Percentiles rank a stretch among this genome's conserved stretches.
Conservation (phyloP, 2,888 invertebrate genomes). For the Ypsolopha sequella region DNA sequence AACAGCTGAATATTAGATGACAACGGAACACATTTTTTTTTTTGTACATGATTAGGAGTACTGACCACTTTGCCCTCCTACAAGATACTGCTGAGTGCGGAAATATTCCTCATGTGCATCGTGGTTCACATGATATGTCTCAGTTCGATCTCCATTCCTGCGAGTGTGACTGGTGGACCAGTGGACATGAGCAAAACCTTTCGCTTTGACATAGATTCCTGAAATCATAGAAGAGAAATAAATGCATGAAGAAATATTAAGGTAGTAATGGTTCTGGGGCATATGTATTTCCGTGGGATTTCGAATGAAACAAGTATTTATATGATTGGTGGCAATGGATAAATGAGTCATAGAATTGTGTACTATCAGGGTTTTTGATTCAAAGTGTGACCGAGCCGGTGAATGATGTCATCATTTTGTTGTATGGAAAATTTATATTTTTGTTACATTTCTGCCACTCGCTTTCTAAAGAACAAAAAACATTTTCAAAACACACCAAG, state of each 20-base stretch:
- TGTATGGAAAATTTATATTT: too few relatives aligned
- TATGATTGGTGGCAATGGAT: too few relatives aligned
- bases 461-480: too few relatives aligned
- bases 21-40: neutral
- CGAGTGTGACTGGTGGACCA: slow-evolving; percentile 46
- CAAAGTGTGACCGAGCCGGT: too few relatives aligned
- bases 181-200: slow-evolving; percentile 62
- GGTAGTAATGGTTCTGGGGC: too few relatives aligned
- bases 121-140: slow-evolving; percentile 35
- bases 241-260: neutral
- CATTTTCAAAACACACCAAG: too few relatives aligned
- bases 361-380: too few relatives aligned
- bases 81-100: slow-evolving; percentile 41
- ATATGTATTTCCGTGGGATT: too few relatives aligned
- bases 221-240: slow-evolving; percentile 8
- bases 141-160: slow-evolving; percentile 23
- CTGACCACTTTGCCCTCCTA: slow-evolving; percentile 56
- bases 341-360: too few relatives aligned
- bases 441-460: too few relatives aligned
- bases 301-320: too few relatives aligned
- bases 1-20: neutral
- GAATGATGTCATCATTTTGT: too few relatives aligned
- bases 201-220: slow-evolving; percentile 65
- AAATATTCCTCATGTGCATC: slow-evolving; percentile 66
- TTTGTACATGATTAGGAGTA: neutral